These are phyloP conservation scores for Ceratitis capitata DNA, from an alignment of 1,140 invertebrate genomes.

Conservation along the genomic window DNA sequence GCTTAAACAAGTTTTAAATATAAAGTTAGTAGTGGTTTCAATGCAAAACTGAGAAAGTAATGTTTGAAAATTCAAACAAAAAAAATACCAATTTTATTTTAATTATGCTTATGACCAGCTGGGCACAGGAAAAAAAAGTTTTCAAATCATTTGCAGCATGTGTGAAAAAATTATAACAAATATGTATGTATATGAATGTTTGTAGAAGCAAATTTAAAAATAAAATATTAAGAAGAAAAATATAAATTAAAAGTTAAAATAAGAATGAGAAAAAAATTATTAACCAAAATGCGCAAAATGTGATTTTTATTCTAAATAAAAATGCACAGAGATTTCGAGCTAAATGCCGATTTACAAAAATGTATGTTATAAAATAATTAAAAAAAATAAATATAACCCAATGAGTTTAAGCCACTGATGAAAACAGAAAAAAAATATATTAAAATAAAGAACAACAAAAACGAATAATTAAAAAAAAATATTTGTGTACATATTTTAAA, in stretches of 20 bases:
- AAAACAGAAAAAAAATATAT: background rate
- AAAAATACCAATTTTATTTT: slow-evolving; percentile 30
- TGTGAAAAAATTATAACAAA: background rate
- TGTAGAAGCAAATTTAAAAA: slow-evolving; percentile 22
- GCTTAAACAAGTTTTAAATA: slow-evolving; percentile 28
- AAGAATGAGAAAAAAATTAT: slow-evolving; percentile 35
- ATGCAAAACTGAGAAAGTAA: slow-evolving; percentile 60
- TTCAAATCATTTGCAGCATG: background rate
- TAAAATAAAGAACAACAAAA: slow-evolving; percentile 16
- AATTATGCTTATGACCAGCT: background rate
- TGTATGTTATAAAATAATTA: slow-evolving; percentile 15
- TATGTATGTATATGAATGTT: slow-evolving; percentile 27
- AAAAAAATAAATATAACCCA: background rate
- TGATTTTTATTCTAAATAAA: slow-evolving; percentile 65
- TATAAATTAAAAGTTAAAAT: background rate
- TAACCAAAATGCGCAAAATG: slow-evolving; percentile 49
- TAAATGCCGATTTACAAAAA: slow-evolving; percentile 44
- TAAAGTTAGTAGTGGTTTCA: slow-evolving; percentile 62
- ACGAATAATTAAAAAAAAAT: slow-evolving; percentile 31
- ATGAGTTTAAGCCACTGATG: background rate
- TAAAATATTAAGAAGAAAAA: slow-evolving; percentile 44
- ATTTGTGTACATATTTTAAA: slow-evolving; percentile 37
- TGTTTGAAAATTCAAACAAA: background rate
- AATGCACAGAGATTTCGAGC: slow-evolving; percentile 48
- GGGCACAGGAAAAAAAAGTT: background rate